Percentiles rank a stretch among this genome's conserved stretches.
Conservation (phyloP, 2,113 vertebrate species). For the Phylloscopus trochilus region DNA sequence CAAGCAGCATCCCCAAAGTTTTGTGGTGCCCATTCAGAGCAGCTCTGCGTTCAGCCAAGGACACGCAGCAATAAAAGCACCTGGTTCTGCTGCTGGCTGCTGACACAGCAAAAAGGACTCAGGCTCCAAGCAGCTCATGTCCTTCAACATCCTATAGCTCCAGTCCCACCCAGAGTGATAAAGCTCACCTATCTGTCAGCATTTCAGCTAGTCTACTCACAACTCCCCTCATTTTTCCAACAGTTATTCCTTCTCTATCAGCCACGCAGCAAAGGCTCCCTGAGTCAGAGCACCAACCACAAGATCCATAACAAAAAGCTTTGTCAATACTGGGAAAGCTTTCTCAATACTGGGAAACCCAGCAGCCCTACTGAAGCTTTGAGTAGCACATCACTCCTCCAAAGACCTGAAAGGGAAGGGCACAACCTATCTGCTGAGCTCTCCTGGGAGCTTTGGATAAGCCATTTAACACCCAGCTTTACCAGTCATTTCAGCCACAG, state of each 20-base stretch:
- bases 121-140: not conserved
- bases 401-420: not conserved
- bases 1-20: not conserved
- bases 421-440: not conserved
- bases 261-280: not conserved
- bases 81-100: not conserved
- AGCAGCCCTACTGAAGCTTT: not conserved
- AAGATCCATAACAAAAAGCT: not conserved
- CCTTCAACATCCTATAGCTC: not conserved
- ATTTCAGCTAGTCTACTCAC: not conserved
- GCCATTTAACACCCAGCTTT: not conserved
- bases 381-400: not conserved
- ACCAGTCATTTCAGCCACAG: not conserved
- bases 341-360: not conserved
- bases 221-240: not conserved
- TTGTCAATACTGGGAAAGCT: not conserved
- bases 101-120: not conserved
- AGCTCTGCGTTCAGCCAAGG: not conserved
- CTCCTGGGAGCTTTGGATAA: not conserved
- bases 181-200: not conserved
- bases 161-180: not conserved
- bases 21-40: not conserved
- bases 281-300: not conserved
- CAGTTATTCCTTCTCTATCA: not conserved
- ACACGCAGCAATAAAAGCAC: fast-evolving